phyloP scores from a whole-genome alignment of 2,113 vertebrate species.

The Paradoxurus hermaphroditus region DNA sequence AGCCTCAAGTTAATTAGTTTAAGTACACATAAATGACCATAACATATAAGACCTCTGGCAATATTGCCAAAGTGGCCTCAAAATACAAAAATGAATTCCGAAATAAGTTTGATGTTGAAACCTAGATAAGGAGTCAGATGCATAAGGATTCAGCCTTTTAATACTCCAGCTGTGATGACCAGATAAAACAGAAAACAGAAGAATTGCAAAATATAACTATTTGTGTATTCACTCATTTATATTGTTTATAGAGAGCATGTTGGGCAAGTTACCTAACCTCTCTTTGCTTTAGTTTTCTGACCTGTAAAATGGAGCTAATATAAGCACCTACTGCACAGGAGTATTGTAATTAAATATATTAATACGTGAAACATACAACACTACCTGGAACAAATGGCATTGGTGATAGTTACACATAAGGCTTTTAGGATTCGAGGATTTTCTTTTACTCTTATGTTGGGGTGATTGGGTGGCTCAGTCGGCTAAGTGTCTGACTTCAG shows the following conservation, averaged over 20 bases:
- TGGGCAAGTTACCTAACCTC: not conserved
- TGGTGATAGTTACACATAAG: not conserved
- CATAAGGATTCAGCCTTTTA: not conserved
- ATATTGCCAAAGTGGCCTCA: not conserved
- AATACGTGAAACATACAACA: not conserved
- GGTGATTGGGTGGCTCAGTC: too few relatives aligned
- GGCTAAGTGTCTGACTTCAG: too few relatives aligned
- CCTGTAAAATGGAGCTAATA: not conserved
- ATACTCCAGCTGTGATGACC: not conserved
- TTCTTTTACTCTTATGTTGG: not conserved
- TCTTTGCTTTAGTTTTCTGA: not conserved
- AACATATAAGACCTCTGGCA: not conserved
- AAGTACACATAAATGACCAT: conserved; percentile 27
- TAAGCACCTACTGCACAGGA: not conserved
- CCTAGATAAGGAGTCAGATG: not conserved
- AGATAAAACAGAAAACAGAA: not conserved
- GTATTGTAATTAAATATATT: not conserved
- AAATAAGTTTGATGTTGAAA: conserved; percentile 13
- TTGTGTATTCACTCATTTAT: not conserved
- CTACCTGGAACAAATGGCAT: not conserved
- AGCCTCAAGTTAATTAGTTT: conserved; percentile 47
- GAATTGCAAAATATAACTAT: not conserved
- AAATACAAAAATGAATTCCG: conserved; percentile 6
- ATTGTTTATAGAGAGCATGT: not conserved
- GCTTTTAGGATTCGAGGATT: not conserved